Evolutionary conservation across 1,140 invertebrate species (phyloP), one percentile per base, ranked within the genome.

Genomic region (Zaprionus ghesquierei): DNA sequence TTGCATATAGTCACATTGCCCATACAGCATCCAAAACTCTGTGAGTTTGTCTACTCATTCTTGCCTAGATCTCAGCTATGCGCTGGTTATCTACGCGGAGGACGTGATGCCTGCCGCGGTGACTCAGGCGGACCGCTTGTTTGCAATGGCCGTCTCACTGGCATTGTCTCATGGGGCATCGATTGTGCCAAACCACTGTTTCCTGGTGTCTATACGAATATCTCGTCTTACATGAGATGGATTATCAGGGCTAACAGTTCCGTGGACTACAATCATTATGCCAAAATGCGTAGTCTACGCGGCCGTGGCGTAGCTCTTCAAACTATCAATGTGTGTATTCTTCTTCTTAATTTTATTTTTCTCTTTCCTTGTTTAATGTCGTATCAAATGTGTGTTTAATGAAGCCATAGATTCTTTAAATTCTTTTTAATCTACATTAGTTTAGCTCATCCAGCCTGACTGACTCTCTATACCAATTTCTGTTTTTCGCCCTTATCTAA

Each of bases 101-200:
- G 72, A 6, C 78, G 79, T n/a, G 89, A 90, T 65, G 66, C 79
- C n/a, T 82, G 79, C 44, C 33, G 46, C 15, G 77, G 77, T 2
- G 80, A 82, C 54, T 72, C 80, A 5, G 80, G 80, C 12, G 64
- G 77, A 15, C 80, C 80, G 0, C 35, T 82, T 8, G 38, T 71
- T 3, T 73, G 71, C 22, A 2, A 29, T 2, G 59, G 50, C n/a
- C 8, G 22, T 1, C 44, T 78, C 13, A 46, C 73, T 12, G 95
- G 95, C 46, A 94, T 95, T 27, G 94, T 96, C 2, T 79, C 77
- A 0, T 82, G 78, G 72, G 75, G 79, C 31, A 22, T 69, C 13
- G 71, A 75, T 6, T 84, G 81, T 58, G 75, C 92, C 3, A 81
- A 86, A 12, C 74, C 79, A 4, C 89, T 84, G 10, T 90, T 92